Conservation (phyloP, 2,797 vertebrate species). For the Knipowitschia caucasica region DNA sequence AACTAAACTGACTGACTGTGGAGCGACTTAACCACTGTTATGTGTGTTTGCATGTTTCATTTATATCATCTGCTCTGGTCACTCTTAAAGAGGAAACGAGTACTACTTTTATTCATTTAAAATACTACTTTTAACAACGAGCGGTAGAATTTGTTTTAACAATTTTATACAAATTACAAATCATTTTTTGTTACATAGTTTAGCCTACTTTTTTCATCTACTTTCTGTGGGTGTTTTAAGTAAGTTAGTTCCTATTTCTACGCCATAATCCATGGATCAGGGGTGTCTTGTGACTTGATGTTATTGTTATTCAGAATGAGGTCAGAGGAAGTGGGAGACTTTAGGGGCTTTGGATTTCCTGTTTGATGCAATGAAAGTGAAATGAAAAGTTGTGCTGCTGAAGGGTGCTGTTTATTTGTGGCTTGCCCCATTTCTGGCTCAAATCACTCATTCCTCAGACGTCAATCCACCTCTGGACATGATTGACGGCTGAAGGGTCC, state of each 20-base stretch:
- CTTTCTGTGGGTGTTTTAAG: no score
- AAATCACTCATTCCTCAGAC: neutral
- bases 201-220: neutral
- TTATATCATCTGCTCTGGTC: neutral
- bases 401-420: neutral
- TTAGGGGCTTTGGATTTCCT: conserved; percentile 24
- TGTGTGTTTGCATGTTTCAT: conserved; percentile 38
- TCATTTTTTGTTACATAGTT: neutral
- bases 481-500: neutral
- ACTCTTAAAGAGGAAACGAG: no score
- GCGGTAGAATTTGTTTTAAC: neutral
- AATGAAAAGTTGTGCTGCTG: conserved; percentile 13
- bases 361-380: conserved; percentile 27
- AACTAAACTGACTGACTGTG: conserved; percentile 14
- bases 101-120: neutral
- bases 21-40: conserved; percentile 13
- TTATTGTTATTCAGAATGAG: conserved; percentile 6
- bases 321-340: conserved; percentile 40
- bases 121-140: neutral
- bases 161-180: neutral
- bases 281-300: neutral
- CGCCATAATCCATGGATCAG: conserved; percentile 1
- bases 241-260: neutral
- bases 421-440: neutral
- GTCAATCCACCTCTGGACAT: neutral